Evolutionary conservation across 2,113 vertebrate species (phyloP), one percentile per base, ranked within the genome.

Genomic region (Phaethornis superciliosus): DNA sequence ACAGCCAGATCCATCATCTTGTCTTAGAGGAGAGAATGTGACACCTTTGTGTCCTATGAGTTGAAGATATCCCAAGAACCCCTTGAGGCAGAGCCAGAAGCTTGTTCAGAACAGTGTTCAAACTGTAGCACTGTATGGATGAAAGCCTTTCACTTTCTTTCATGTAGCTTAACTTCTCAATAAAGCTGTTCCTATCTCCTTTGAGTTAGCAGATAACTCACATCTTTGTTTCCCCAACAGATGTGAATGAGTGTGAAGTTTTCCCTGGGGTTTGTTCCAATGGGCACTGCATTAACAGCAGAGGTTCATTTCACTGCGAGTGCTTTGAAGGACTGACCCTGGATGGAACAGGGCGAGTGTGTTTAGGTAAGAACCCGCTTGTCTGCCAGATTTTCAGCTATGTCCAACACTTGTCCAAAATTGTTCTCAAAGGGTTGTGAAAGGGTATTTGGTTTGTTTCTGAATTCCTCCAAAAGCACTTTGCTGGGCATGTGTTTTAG

Each of bases 221-320:
- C 1, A 54, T 33, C 24, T 56, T 60, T 81, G 28, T 89, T 70
- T 87, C n/a, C 64, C 20, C 8, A 18, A 88, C 85, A 98, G 98
- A 98, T 47, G 94, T 98, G 23, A 98, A 98, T 28, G 98, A 98
- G 69, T 98, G 98, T 76, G 96, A 96, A 35, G 97, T 98, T 74
- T 98, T 98, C 81, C 98, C 98, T 1, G 97, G 98, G 4, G 95
- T 98, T 77, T 98, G 98, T 91, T 85, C 93, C n/a, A 98, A 98
- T 2, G 98, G 98, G 12, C 47, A 28, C 2, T 98, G 98, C 27
- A 22, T 98, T 47, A 98, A 98, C 96, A 97, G 95, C 81, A 96
- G 95, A 92, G 98, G 98, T 21, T 98, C 98, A 10, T 98, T 98
- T 69, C 97, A 55, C 67, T 98, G 98, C 7, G 97, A 98, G 65